Conservation (phyloP, 64 coral and sea anemone genomes). For the Montipora foliosa region DNA sequence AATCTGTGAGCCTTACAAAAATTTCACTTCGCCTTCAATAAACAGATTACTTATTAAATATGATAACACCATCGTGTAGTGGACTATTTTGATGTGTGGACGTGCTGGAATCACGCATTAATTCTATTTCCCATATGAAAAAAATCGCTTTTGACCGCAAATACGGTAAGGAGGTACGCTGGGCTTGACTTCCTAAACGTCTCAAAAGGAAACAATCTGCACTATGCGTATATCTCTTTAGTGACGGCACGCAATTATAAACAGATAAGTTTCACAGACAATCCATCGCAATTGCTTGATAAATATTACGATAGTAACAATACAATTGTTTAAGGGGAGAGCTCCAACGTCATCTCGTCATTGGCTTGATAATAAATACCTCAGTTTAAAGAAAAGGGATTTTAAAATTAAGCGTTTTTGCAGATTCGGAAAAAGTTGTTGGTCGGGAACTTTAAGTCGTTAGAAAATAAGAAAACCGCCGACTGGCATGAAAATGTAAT, state of each 20-base stretch:
- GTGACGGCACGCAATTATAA: constrained; percentile 20
- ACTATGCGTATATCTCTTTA: constrained; percentile 37
- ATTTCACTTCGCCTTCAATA: background rate
- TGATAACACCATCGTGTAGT: too few species aligned
- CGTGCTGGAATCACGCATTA: background rate
- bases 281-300: background rate
- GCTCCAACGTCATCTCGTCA: background rate
- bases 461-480: background rate
- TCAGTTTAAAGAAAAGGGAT: background rate
- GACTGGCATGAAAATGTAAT: constrained; percentile 2
- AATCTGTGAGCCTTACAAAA: background rate
- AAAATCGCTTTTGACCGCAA: constrained; percentile 20
- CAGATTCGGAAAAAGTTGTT: background rate
- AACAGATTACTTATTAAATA: background rate
- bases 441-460: background rate
- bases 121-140: background rate
- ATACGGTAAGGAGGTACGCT: background rate
- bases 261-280: background rate
- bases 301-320: background rate
- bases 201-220: constrained; percentile 14
- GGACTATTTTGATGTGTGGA: background rate
- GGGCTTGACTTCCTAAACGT: background rate
- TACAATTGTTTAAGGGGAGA: background rate
- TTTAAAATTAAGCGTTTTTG: background rate
- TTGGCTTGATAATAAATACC: background rate